Percentiles rank a stretch among this genome's conserved stretches.
These are phyloP conservation scores for Coenonympha arcania DNA, from an alignment of 2,888 invertebrate genomes.

Conservation along the genomic window DNA sequence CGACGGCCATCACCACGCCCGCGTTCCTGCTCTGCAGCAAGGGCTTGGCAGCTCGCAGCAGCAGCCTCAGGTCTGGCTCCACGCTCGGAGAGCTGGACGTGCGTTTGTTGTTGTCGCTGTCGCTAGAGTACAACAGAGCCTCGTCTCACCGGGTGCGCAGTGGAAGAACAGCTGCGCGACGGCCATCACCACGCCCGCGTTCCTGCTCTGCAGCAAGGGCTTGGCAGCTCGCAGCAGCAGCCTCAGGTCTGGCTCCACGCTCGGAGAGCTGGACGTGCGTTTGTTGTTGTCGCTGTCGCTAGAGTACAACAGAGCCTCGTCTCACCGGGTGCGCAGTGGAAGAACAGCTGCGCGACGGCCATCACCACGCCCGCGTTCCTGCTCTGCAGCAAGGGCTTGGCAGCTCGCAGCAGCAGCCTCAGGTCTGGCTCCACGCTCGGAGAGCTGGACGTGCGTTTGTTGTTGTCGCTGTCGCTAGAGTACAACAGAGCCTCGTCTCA, in stretches of 20 bases:
- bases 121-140: too few species aligned
- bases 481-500: slow-evolving; percentile 26
- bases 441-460: slow-evolving; percentile 59
- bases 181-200: slow-evolving; percentile 97
- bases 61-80: too few species aligned
- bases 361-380: slow-evolving; percentile 97
- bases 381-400: slow-evolving; percentile 95
- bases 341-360: slow-evolving; percentile 97
- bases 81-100: too few species aligned
- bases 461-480: too few species aligned
- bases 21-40: too few species aligned
- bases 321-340: slow-evolving; percentile 90
- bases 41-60: too few species aligned
- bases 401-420: slow-evolving; percentile 89
- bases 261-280: slow-evolving; percentile 69
- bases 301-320: not conserved
- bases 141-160: slow-evolving; percentile 83
- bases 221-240: slow-evolving; percentile 91
- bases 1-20: too few species aligned
- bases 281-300: slow-evolving; percentile 13
- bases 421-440: slow-evolving; percentile 91
- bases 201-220: slow-evolving; percentile 95
- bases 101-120: too few species aligned
- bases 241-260: slow-evolving; percentile 92
- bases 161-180: slow-evolving; percentile 98